A percentile compares a stretch with the other conserved stretches of the same genome.
Evolutionary conservation across 2,888 invertebrate species (phyloP).

Genomic region (Deilephila elpenor): DNA sequence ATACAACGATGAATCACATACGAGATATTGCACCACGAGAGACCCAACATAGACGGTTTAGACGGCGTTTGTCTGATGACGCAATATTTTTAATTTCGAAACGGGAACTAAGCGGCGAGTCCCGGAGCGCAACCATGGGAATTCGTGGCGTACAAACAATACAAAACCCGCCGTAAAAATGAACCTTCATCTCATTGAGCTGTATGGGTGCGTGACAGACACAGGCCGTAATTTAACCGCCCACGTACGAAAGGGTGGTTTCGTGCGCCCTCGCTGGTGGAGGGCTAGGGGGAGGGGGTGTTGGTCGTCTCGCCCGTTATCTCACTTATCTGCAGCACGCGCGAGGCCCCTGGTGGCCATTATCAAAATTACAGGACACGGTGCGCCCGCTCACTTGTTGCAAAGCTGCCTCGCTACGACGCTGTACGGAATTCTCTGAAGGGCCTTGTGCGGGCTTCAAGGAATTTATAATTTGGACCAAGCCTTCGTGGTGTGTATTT

Average conservation of each 20-base stretch:
- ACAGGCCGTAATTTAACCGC: constrained; percentile 49
- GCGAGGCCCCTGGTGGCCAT: constrained; percentile 56
- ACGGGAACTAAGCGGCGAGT: constrained; percentile 1
- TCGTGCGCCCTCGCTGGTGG: constrained; percentile 36
- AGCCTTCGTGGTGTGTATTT: constrained; percentile 4
- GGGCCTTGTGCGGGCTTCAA: constrained; percentile 3
- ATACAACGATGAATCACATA: background rate
- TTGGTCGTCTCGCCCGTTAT: constrained; percentile 50
- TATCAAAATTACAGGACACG: constrained; percentile 68
- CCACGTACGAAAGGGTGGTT: constrained; percentile 42
- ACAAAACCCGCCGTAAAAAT: constrained; percentile 24
- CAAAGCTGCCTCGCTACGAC: constrained; percentile 25
- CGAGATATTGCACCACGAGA: background rate
- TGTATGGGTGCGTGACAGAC: constrained; percentile 47
- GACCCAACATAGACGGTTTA: background rate
- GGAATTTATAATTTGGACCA: constrained; percentile 18
- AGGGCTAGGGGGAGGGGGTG: constrained; percentile 35
- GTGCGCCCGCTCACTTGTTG: constrained; percentile 51
- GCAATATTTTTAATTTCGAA: constrained; percentile 14
- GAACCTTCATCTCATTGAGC: constrained; percentile 31
- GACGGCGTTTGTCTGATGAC: background rate
- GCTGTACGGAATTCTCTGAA: constrained; percentile 13
- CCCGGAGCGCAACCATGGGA: background rate
- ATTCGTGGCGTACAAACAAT: constrained; percentile 1
- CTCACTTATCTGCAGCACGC: constrained; percentile 59